Conservation (phyloP, 2,113 vertebrate species). For the Tonatia bakeri region DNA sequence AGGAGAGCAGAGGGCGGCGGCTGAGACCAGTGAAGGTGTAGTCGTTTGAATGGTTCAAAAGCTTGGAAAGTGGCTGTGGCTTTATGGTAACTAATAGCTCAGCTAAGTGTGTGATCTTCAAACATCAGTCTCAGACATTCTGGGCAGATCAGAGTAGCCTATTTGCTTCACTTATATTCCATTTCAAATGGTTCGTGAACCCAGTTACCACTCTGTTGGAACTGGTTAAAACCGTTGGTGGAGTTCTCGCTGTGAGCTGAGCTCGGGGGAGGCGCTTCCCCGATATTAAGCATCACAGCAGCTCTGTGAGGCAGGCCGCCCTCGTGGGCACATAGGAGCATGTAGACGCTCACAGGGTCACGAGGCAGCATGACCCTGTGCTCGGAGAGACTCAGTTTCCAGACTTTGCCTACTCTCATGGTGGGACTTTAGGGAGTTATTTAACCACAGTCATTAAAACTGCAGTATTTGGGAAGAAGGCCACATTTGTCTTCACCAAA, state of each 20-base stretch:
- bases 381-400: background rate
- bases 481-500: background rate
- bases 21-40: background rate
- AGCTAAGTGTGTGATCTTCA: no score
- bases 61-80: background rate
- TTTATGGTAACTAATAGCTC: background rate
- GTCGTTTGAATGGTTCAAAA: background rate
- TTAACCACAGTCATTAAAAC: background rate
- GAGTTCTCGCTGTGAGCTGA: background rate
- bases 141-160: background rate
- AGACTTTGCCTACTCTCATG: background rate
- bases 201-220: background rate
- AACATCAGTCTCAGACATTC: background rate
- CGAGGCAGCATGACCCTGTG: background rate
- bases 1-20: background rate
- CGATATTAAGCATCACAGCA: accelerated
- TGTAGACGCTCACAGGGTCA: accelerated
- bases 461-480: background rate
- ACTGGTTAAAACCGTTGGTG: background rate
- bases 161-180: background rate
- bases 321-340: background rate
- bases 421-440: background rate
- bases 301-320: accelerated
- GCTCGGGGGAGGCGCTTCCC: accelerated
- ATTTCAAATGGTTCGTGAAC: background rate